phyloP scores from a whole-genome alignment of 1,140 invertebrate species.

The Leptinotarsa texana region DNA sequence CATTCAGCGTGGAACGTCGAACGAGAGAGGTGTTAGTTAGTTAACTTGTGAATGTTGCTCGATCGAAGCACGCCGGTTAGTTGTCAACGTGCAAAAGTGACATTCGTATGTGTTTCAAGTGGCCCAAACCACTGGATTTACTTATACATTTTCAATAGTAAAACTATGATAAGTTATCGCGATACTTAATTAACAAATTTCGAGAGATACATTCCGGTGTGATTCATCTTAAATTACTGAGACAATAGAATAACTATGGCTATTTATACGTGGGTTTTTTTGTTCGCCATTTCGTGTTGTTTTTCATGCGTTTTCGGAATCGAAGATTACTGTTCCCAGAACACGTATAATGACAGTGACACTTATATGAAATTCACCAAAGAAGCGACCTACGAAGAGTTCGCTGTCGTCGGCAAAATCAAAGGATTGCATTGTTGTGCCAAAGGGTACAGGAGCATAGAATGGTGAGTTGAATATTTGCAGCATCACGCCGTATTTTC shows the following conservation, averaged over 20 bases:
- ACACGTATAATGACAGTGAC: constrained; percentile 45
- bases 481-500: too few relatives aligned
- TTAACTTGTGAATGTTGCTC: neutral
- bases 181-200: neutral
- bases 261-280: neutral
- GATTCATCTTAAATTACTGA: constrained; percentile 8
- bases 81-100: neutral
- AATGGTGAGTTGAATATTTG: constrained; percentile 64
- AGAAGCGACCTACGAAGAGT: constrained; percentile 67
- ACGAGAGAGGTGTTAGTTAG: neutral
- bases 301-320: constrained; percentile 34
- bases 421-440: constrained; percentile 77
- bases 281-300: constrained; percentile 16
- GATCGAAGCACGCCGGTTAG: neutral
- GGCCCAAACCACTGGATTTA: neutral
- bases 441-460: constrained; percentile 73
- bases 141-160: neutral
- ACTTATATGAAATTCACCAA: constrained; percentile 69
- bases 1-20: neutral
- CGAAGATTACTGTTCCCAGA: constrained; percentile 50
- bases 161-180: neutral
- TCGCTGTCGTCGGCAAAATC: constrained; percentile 68
- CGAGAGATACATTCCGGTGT: neutral
- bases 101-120: neutral
- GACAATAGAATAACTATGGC: constrained; percentile 6